phyloP scores from a whole-genome alignment of 2,888 invertebrate genomes.

The Noctuana brunneofusca region DNA sequence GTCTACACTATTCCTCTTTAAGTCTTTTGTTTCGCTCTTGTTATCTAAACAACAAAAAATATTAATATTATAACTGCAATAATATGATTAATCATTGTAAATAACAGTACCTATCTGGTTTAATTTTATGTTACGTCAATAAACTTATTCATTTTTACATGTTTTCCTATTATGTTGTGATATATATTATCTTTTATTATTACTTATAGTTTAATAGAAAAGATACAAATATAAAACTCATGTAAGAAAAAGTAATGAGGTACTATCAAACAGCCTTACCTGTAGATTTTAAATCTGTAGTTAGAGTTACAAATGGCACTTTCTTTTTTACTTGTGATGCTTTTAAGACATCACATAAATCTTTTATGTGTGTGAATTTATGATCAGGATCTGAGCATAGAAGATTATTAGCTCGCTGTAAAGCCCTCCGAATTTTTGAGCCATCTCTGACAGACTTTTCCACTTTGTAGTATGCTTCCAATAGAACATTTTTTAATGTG shows the following conservation, averaged over 20 bases:
- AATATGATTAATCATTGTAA: too few species aligned
- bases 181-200: too few species aligned
- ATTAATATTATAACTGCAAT: not conserved
- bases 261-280: too few species aligned
- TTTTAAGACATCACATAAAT: constrained; percentile 54
- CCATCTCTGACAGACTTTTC: constrained; percentile 48
- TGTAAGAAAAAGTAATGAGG: too few species aligned
- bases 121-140: too few species aligned
- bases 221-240: too few species aligned
- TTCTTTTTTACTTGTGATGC: constrained; percentile 47
- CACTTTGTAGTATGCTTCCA: constrained; percentile 48
- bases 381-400: constrained; percentile 49
- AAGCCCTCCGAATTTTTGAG: constrained; percentile 41
- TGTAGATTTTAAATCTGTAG: constrained; percentile 39
- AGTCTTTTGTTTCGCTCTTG: not conserved
- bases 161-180: too few species aligned
- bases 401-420: constrained; percentile 36
- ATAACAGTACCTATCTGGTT: too few species aligned
- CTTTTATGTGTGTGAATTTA: constrained; percentile 58
- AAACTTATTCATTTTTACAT: too few species aligned
- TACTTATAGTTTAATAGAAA: too few species aligned
- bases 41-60: not conserved
- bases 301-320: constrained; percentile 54
- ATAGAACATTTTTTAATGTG: constrained; percentile 52
- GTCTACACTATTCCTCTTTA: not conserved